Base-by-base conservation (phyloP, 2,888 invertebrate genomes). In the Neelides folsomi region DNA sequence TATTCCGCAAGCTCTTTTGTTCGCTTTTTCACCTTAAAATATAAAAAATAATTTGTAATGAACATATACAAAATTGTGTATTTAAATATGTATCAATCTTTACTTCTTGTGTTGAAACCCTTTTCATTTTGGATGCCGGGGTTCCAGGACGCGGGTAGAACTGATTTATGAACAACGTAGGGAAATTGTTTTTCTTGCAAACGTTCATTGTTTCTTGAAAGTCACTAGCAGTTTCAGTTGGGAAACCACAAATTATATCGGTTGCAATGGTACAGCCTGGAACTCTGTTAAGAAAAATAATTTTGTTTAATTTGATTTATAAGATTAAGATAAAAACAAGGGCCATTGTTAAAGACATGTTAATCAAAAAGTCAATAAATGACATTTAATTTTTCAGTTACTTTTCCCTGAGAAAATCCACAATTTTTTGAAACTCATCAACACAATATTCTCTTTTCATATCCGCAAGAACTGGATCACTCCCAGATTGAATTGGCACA, bases 221-320 rank as follows among this genome's bases (percentile, higher is more conserved):
- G 71, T 98, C 88, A 10, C 72, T 70, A 43, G 83, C 84, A 0
- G 88, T 92, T 75, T 98, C 98, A 0, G 90, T 92, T 0, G 98
- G 98, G 72, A 97, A 98, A 0, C 97, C 97, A 70, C 95, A 95
- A 66, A 98, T 98, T 43, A 98, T 86, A 69, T 98, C 97, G 0
- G 97, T 98, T 0, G 94, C 95, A 66, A 98, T 87, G 12, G 90
- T 94, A 47, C 95, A 77, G 2, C 84, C 87, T 0, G 86, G 81
- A 0, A 97, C 89, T 59, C 87, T 87, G 70, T 35, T 69, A 56
- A 58, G 46, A 42, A 49, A 36, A 46, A 16, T 9, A 37, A 41
- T 36, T 12, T n/a, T n/a, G n/a, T n/a, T n/a, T n/a, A n/a, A n/a
- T n/a, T n/a, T n/a, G n/a, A n/a, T n/a, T n/a, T n/a, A n/a, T n/a